phyloP scores from a whole-genome alignment of 2,113 vertebrate genomes.

The Apodemus speciosus region DNA sequence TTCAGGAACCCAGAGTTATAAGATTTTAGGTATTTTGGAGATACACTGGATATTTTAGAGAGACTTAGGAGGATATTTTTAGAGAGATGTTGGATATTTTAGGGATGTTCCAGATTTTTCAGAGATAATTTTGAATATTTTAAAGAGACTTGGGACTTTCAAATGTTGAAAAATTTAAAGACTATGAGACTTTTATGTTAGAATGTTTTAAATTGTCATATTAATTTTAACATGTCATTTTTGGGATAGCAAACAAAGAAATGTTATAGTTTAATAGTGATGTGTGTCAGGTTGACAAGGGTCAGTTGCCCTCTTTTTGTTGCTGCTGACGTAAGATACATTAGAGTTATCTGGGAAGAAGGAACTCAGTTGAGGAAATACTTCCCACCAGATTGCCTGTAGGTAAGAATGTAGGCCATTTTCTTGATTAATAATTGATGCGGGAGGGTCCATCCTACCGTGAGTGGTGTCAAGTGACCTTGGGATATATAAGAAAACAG shows the following conservation, averaged over 20 bases:
- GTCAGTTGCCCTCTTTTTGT: not conserved
- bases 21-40: not conserved
- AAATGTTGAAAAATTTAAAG: not conserved
- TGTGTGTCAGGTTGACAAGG: not conserved
- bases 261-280: not conserved
- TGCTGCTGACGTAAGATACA: not conserved
- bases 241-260: not conserved
- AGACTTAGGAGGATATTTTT: not conserved
- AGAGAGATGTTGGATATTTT: not conserved
- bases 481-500: not conserved
- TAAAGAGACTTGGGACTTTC: not conserved
- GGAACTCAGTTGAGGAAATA: not conserved
- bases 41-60: not conserved
- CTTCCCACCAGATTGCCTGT: not conserved
- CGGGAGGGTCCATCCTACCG: too few species aligned
- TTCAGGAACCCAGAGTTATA: not conserved
- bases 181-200: not conserved
- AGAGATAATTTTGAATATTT: not conserved
- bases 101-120: not conserved
- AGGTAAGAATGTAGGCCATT: not conserved
- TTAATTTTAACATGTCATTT: not conserved
- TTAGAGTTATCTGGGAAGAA: not conserved
- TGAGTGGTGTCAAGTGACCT: not conserved
- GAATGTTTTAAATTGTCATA: not conserved
- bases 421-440: not conserved